Percentiles rank a stretch among this genome's conserved stretches.
These are phyloP conservation scores for Neodontobutis hainanensis DNA, from an alignment of 2,113 vertebrate species.

Conservation along the genomic window DNA sequence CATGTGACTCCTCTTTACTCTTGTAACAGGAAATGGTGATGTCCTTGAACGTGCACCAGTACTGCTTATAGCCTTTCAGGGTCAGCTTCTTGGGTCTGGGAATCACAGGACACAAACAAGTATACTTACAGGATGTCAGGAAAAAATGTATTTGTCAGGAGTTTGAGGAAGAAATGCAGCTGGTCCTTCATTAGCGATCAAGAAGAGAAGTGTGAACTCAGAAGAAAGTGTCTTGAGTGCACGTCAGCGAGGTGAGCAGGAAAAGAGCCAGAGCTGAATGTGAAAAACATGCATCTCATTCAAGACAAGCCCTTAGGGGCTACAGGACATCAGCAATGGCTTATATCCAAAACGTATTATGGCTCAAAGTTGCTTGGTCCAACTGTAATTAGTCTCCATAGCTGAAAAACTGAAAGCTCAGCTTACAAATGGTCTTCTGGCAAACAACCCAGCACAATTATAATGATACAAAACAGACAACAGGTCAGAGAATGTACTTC, in stretches of 20 bases:
- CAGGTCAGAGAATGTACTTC: conserved; percentile 17
- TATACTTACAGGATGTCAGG: background rate
- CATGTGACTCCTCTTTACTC: conserved; percentile 94
- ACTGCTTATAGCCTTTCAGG: conserved; percentile 97
- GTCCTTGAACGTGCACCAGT: conserved; percentile 99
- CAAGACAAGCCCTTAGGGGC: conserved; percentile 45
- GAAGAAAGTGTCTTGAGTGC: conserved; percentile 26
- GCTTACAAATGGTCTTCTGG: conserved; percentile 41
- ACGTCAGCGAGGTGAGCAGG: conserved; percentile 48
- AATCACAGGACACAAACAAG: conserved; percentile 25
- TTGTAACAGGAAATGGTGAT: conserved; percentile 99
- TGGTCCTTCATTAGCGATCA: conserved; percentile 29
- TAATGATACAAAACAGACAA: conserved; percentile 42
- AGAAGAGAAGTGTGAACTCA: conserved; percentile 14
- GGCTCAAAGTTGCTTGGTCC: conserved; percentile 41
- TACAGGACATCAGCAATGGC: conserved; percentile 57
- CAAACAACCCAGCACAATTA: conserved; percentile 28
- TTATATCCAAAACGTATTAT: conserved; percentile 48
- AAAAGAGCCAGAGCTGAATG: conserved; percentile 35
- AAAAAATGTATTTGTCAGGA: background rate
- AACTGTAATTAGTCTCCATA: conserved; percentile 39
- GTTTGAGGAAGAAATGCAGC: too few species aligned
- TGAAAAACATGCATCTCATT: conserved; percentile 21
- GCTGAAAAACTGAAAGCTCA: conserved; percentile 30
- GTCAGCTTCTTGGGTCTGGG: conserved; percentile 96